Percentiles rank a stretch among this genome's conserved stretches.
phyloP scores from a whole-genome alignment of 1,140 invertebrate species.

The Trinorchestia longiramus region DNA sequence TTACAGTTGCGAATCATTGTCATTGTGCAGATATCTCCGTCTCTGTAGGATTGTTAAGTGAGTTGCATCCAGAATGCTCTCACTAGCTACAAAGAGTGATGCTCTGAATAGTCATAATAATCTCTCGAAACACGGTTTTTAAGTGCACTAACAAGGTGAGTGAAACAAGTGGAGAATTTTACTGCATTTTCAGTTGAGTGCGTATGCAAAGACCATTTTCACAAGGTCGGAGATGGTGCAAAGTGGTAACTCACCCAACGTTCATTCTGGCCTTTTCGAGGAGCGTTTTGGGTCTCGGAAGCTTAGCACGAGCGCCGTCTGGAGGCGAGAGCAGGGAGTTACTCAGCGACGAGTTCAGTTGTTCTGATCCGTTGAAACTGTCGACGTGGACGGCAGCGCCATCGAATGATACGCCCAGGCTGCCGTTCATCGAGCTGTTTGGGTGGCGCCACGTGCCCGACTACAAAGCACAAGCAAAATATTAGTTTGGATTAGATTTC shows the following conservation, averaged over 20 bases:
- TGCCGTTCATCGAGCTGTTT: constrained; percentile 58
- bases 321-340: constrained; percentile 83
- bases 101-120: too few species aligned
- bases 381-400: constrained; percentile 58
- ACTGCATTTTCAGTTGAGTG: too few species aligned
- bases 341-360: constrained; percentile 78
- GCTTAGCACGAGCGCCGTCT: constrained; percentile 80
- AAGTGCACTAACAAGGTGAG: too few species aligned
- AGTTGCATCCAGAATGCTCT: too few species aligned
- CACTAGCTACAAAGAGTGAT: too few species aligned
- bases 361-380: constrained; percentile 64
- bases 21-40: too few species aligned
- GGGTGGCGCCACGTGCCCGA: constrained; percentile 63
- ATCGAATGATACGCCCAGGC: constrained; percentile 57
- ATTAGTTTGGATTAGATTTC: background rate
- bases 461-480: constrained; percentile 28
- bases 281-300: constrained; percentile 90
- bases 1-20: too few species aligned
- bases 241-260: constrained; percentile 86
- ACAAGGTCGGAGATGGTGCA: too few species aligned
- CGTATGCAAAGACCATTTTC: too few species aligned
- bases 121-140: too few species aligned
- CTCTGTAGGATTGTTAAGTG: too few species aligned
- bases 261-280: constrained; percentile 96
- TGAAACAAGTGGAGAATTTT: too few species aligned